Evolutionary conservation across 2,797 vertebrate species (phyloP), one percentile per base, ranked within the genome.

Genomic region (Peromyscus nudipes): DNA sequence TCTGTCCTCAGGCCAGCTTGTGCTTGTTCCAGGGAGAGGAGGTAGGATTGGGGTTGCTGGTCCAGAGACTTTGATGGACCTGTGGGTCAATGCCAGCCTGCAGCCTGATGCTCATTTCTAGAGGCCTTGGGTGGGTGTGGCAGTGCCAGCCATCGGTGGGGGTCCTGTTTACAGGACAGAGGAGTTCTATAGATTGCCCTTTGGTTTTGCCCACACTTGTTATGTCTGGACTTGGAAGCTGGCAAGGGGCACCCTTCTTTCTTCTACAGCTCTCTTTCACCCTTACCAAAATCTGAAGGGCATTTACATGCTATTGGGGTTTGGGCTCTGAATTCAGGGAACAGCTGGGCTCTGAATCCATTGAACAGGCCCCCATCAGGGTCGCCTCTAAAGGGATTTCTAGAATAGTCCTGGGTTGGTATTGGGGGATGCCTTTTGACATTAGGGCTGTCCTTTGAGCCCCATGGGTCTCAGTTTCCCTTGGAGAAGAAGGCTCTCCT

Each of bases 401-500:
- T 71, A 89, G 37, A 62, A 8, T 62, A 95, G 91, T 95, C 77
- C 86, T 64, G 82, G 96, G 84, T 77, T 52, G 71, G 52, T 0
- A 23, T 65, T 93, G 62, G 96, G 52, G 52, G 14, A 37, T 71
- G 84, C 84, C 52, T 75, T 85, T 87, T 80, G 91, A 95, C 40
- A 37, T 89, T 64, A 34, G 27, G 37, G 67, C 37, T 2, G 1
- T 73, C 43, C 69, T 75, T 89, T 67, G 69, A 97, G 76, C 60
- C 43, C 84, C 31, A 13, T 1, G 8, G 62, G 69, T 89, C 96
- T 97, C 95, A 93, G 96, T 92, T 97, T 98, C 82, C 93, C 93
- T 55, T 31, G 77, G 88, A 91, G 94, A 89, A 96, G 89, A 55
- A 91, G 57, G 27, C 83, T 29, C 17, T 49, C 25, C 0, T 73